Percentiles rank a stretch among this genome's conserved stretches.
Evolutionary conservation across 2,113 vertebrate genomes (phyloP).

Genomic region (Isurus oxyrinchus): DNA sequence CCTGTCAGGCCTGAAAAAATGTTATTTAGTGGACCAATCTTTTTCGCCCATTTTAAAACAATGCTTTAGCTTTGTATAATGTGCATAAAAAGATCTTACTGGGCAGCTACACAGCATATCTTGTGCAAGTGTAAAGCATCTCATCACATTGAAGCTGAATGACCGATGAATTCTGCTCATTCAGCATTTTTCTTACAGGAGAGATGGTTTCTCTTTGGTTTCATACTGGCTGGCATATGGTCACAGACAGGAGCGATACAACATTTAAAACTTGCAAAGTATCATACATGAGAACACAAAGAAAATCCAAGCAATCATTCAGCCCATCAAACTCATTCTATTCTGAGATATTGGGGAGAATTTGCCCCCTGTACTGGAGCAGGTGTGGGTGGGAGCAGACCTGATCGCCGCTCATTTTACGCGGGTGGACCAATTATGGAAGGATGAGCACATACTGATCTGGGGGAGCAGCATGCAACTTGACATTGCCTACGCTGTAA

Average conservation of each 20-base stretch:
- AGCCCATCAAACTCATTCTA: background rate
- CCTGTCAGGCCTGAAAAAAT: background rate
- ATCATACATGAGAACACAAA: background rate
- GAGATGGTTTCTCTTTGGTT: background rate
- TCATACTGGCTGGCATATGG: background rate
- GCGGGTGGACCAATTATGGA: too few relatives aligned
- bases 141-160: background rate
- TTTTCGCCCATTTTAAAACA: slow-evolving; percentile 1
- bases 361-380: too few relatives aligned
- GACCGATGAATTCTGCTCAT: background rate
- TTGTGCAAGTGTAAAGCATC: background rate
- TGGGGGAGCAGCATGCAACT: too few relatives aligned
- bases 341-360: too few relatives aligned
- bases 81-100: background rate
- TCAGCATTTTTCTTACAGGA: background rate
- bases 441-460: too few relatives aligned
- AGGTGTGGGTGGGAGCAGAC: too few relatives aligned
- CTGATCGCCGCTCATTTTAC: too few relatives aligned
- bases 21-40: background rate
- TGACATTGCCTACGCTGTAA: too few relatives aligned
- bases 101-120: background rate
- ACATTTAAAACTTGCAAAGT: background rate
- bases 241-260: background rate
- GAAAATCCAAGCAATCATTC: background rate
- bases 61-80: background rate